Evolutionary conservation across 1,140 invertebrate genomes (phyloP).

Genomic region (Drosophila jambulina): DNA sequence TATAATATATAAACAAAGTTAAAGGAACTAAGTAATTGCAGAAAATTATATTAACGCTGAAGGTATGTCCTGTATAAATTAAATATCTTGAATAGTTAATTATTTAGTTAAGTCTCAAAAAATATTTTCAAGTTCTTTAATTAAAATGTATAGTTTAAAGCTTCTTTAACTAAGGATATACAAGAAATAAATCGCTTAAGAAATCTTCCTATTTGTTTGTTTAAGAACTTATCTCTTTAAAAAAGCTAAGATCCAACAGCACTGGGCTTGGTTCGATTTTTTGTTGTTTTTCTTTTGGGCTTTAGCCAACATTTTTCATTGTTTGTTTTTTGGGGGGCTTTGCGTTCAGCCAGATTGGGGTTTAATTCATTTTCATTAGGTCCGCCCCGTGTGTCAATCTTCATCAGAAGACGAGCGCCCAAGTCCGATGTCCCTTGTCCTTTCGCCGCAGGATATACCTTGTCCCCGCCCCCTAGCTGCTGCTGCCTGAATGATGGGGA

Average conservation of each 20-base stretch:
- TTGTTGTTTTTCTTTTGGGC: slow-evolving; percentile 19
- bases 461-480: background rate
- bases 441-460: slow-evolving; percentile 50
- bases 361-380: slow-evolving; percentile 78
- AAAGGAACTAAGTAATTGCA: background rate
- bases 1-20: no score
- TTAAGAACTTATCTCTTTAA: background rate
- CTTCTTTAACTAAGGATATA: no score
- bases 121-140: background rate
- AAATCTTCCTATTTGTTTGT: no score
- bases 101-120: background rate
- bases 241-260: background rate
- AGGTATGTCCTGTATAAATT: background rate
- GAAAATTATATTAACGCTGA: background rate
- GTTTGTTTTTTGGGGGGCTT: slow-evolving; percentile 44
- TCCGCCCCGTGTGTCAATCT: slow-evolving; percentile 51
- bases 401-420: slow-evolving; percentile 40
- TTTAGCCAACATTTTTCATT: slow-evolving; percentile 44
- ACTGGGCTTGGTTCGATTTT: background rate
- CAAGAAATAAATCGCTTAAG: background rate
- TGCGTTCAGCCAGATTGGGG: slow-evolving; percentile 48
- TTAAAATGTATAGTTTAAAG: background rate
- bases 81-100: background rate
- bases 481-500: slow-evolving; percentile 16
- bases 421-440: slow-evolving; percentile 39